Conservation (phyloP, 2,113 vertebrate species). For the Epinephelus lanceolatus region DNA sequence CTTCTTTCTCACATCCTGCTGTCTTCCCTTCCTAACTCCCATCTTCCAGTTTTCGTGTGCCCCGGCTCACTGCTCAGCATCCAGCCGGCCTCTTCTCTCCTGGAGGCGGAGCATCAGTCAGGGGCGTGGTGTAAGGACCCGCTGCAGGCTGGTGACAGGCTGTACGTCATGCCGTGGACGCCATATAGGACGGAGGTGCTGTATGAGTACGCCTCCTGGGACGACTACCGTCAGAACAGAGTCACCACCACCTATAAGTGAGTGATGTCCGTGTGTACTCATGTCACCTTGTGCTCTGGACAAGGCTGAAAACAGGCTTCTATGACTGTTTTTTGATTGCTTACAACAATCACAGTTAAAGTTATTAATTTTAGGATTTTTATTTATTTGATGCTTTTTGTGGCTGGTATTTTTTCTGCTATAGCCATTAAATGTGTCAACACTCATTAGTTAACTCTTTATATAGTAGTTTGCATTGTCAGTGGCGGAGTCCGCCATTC, state of each 20-base stretch:
- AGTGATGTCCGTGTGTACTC: slow-evolving; percentile 52
- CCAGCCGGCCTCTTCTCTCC: slow-evolving; percentile 88
- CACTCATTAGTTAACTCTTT: not conserved
- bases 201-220: slow-evolving; percentile 94
- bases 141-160: slow-evolving; percentile 92
- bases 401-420: not conserved
- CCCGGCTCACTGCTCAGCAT: slow-evolving; percentile 92
- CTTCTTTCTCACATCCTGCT: slow-evolving; percentile 52
- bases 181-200: slow-evolving; percentile 94
- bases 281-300: not conserved
- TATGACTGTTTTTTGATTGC: no score
- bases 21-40: slow-evolving; percentile 60
- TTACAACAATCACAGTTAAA: not conserved
- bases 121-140: slow-evolving; percentile 98
- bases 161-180: slow-evolving; percentile 97
- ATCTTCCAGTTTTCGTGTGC: slow-evolving; percentile 92
- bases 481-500: not conserved
- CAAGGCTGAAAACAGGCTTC: not conserved
- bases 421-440: not conserved
- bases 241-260: slow-evolving; percentile 93
- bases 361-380: not conserved
- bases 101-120: slow-evolving; percentile 93
- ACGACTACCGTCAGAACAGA: slow-evolving; percentile 90
- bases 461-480: not conserved
- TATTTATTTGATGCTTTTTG: not conserved